These are phyloP conservation scores for Halictus rubicundus DNA, from an alignment of 1,140 invertebrate species.

Conservation along the genomic window DNA sequence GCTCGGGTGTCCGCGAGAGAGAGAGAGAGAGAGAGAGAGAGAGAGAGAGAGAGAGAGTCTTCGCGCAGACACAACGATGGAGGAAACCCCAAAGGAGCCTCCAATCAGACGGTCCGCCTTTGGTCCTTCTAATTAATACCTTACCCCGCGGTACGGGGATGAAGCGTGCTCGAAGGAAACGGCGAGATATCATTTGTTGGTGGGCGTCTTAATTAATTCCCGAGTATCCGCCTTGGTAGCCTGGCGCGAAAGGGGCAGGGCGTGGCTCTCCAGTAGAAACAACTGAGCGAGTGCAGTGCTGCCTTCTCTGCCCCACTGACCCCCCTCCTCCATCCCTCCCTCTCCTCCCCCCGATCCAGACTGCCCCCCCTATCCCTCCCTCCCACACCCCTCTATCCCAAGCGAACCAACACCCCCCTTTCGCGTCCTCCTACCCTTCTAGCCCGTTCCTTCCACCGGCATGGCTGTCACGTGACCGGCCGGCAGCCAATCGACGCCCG, in stretches of 20 bases:
- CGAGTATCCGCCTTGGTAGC: slow-evolving; percentile 77
- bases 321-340: slow-evolving; percentile 8
- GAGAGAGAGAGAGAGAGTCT: too few relatives aligned
- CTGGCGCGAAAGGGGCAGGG: slow-evolving; percentile 75
- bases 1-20: too few relatives aligned
- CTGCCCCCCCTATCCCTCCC: slow-evolving; percentile 63
- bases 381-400: slow-evolving; percentile 60
- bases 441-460: slow-evolving; percentile 45
- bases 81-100: slow-evolving; percentile 50
- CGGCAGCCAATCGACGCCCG: slow-evolving; percentile 65
- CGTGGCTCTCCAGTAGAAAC: slow-evolving; percentile 79
- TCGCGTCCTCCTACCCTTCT: slow-evolving; percentile 69
- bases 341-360: slow-evolving; percentile 17
- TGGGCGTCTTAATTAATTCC: slow-evolving; percentile 80
- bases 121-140: slow-evolving; percentile 58
- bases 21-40: too few relatives aligned
- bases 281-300: slow-evolving; percentile 70
- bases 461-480: slow-evolving; percentile 61
- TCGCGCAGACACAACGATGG: slow-evolving; percentile 27
- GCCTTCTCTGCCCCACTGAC: slow-evolving; percentile 57
- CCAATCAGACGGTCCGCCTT: slow-evolving; percentile 57
- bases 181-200: slow-evolving; percentile 76
- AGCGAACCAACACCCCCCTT: slow-evolving; percentile 72
- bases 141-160: slow-evolving; percentile 5
- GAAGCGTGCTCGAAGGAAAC: slow-evolving; percentile 39